A percentile compares a stretch with the other conserved stretches of the same genome.
Conservation (phyloP, 2,113 vertebrate genomes). For the Emydura subglobosa region DNA sequence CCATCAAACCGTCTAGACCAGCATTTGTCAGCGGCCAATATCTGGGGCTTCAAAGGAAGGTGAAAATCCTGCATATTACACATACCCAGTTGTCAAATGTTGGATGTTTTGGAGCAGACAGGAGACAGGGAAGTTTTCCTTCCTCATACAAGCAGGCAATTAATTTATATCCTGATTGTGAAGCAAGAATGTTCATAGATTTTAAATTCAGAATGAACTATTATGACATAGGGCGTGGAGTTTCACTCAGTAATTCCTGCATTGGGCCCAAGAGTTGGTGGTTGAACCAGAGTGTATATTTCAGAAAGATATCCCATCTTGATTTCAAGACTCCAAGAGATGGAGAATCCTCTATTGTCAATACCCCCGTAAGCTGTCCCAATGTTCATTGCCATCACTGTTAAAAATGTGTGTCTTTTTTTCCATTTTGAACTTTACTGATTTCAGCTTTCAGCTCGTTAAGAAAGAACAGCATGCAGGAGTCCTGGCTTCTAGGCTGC, state of each 20-base stretch:
- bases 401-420: neutral
- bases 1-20: neutral
- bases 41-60: neutral
- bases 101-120: slow-evolving; percentile 68
- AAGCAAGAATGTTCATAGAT: slow-evolving; percentile 56
- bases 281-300: neutral
- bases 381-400: neutral
- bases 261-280: fast-evolving
- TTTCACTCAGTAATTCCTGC: neutral
- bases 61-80: neutral
- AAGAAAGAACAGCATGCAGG: neutral
- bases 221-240: neutral
- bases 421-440: neutral
- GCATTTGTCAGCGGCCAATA: neutral
- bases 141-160: slow-evolving; percentile 62
- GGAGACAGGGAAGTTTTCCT: slow-evolving; percentile 72
- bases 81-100: neutral
- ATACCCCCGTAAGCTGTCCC: fast-evolving
- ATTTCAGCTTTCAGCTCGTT: neutral
- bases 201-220: slow-evolving; percentile 44
- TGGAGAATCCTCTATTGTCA: neutral
- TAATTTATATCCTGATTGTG: slow-evolving; percentile 73
- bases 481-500: neutral
- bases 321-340: neutral
- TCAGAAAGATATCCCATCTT: neutral